phyloP scores from a whole-genome alignment of 2,113 vertebrate species.

The Grammomys surdaster region DNA sequence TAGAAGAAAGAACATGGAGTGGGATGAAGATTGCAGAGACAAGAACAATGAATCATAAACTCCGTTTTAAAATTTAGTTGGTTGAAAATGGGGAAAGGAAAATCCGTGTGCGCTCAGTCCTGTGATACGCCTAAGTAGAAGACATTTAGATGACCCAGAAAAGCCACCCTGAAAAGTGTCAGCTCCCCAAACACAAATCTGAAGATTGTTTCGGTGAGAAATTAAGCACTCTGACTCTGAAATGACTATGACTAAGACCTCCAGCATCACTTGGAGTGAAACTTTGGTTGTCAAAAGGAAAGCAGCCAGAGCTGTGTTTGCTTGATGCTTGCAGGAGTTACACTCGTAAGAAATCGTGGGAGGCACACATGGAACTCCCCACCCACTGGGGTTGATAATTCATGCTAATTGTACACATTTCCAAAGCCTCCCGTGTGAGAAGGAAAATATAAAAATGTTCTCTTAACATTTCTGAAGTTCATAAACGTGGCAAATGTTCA shows the following conservation, averaged over 20 bases:
- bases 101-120: not conserved
- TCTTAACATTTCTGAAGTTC: slow-evolving; percentile 84
- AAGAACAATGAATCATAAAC: slow-evolving; percentile 59
- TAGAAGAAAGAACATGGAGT: slow-evolving; percentile 10
- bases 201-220: not conserved
- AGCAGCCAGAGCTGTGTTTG: slow-evolving; percentile 73
- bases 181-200: not conserved
- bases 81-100: not conserved
- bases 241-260: not conserved
- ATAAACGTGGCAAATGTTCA: slow-evolving; percentile 84
- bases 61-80: slow-evolving; percentile 39
- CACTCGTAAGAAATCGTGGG: slow-evolving; percentile 78
- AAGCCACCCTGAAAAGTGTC: not conserved
- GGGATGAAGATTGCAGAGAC: slow-evolving; percentile 52
- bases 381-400: slow-evolving; percentile 80
- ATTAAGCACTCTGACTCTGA: not conserved
- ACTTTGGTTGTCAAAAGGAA: slow-evolving; percentile 61
- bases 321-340: slow-evolving; percentile 72
- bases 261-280: slow-evolving; percentile 51
- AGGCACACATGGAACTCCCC: slow-evolving; percentile 81
- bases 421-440: slow-evolving; percentile 79
- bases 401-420: slow-evolving; percentile 81
- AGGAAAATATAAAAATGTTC: slow-evolving; percentile 83
- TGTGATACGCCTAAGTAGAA: not conserved
- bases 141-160: not conserved